A percentile compares a stretch with the other conserved stretches of the same genome.
phyloP scores from a whole-genome alignment of 2,113 vertebrate genomes.

The Alexandromys fortis region DNA sequence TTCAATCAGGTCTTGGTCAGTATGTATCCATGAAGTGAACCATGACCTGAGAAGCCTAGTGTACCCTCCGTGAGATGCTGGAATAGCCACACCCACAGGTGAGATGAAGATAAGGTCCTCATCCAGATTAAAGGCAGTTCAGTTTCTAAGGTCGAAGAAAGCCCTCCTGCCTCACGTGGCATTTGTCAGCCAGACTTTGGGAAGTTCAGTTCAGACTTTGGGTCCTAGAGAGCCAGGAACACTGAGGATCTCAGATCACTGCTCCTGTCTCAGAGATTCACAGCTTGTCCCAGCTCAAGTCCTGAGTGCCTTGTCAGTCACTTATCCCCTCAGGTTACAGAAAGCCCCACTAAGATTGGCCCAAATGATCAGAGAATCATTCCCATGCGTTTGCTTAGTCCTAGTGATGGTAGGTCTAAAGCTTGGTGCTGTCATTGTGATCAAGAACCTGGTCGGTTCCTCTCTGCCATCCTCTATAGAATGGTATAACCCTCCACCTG shows the following conservation, averaged over 20 bases:
- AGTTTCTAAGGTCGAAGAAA: background rate
- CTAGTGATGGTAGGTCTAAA: background rate
- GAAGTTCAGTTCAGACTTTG: background rate
- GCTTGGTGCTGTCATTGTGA: background rate
- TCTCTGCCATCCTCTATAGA: background rate
- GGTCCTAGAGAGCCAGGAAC: background rate
- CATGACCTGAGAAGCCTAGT: background rate
- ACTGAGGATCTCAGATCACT: background rate
- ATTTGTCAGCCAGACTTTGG: background rate
- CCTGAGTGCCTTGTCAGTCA: background rate
- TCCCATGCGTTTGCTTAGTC: background rate
- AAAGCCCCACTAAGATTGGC: background rate
- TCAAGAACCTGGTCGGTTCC: background rate
- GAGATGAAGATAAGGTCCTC: background rate
- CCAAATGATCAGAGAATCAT: background rate
- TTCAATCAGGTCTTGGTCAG: background rate
- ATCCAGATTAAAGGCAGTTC: background rate
- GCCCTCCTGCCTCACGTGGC: no score
- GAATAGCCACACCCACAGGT: background rate
- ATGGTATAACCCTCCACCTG: accelerated
- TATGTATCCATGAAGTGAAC: background rate
- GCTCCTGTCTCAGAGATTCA: background rate
- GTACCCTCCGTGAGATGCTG: no score
- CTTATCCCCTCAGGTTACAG: background rate
- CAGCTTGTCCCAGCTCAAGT: background rate